Base-by-base conservation (phyloP, 2,888 invertebrate genomes). In the Habrosyne pyritoides region DNA sequence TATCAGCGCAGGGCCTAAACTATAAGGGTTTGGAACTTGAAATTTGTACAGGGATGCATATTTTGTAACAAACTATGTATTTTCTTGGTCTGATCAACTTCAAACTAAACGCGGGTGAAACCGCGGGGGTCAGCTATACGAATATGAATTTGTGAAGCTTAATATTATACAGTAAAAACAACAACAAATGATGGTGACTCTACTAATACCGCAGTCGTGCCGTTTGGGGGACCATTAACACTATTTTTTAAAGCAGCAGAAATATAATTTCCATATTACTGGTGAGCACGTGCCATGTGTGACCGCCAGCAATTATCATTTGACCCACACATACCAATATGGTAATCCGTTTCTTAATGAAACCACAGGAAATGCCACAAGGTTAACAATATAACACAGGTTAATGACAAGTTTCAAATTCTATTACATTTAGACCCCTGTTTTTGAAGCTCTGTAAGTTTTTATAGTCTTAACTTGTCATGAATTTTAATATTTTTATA, bases 161-260 rank as follows among this genome's bases (percentile, higher is more conserved):
- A n/a, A n/a, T n/a, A n/a, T n/a, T n/a, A n/a, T n/a, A n/a, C n/a
- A n/a, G 0, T 14, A 5, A 0, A 14, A 8, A 3, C 2, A 8
- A 18, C 8, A 0, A 46, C 5, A 46, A 46, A 8, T 33, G 53
- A 50, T 53, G 33, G 53, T 28, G 50, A 50, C 30, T 56, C 53
- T 42, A 51, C 53, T 36, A 21, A 21, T 47, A 48, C 49, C 53
- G 53, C 53, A 54, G 30, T 53, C 42, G 53, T 47, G 21, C 18
- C 51, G 60, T 59, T 67, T 53, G 64, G 63, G 60, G 61, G 55
- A 54, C 59, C 56, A 71, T 73, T 75, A 73, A 69, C 74, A 73
- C 74, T 60, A 60, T 68, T 74, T 71, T 58, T 66, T 53, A 50
- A 48, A 53, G 61, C 53, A 60, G 54, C 55, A 30, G 57, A 57